phyloP scores from a whole-genome alignment of 2,113 vertebrate genomes.

The Oreochromis niloticus region DNA sequence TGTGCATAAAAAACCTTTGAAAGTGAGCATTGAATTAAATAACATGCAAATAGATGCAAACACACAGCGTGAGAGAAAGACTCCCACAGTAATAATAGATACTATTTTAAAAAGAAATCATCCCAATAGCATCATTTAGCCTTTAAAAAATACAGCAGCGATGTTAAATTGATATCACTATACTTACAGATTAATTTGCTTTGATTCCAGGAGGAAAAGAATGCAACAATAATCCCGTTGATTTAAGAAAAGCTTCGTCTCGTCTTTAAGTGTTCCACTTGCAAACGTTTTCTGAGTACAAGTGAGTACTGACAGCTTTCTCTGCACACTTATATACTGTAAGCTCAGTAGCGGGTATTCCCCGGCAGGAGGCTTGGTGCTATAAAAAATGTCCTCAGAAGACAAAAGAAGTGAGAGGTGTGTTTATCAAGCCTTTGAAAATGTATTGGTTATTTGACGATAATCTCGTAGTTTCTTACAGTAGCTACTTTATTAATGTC shows the following conservation, averaged over 20 bases:
- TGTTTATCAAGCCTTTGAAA: neutral
- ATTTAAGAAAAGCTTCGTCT: neutral
- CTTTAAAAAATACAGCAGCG: neutral
- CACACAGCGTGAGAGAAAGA: neutral
- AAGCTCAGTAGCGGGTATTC: neutral
- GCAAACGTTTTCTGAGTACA: neutral
- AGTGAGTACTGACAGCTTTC: too few relatives aligned
- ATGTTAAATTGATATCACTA: neutral
- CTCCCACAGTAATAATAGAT: neutral
- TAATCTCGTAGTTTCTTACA: neutral
- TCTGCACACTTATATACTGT: accelerated
- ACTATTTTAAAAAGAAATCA: neutral
- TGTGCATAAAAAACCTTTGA: neutral
- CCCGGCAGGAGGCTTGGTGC: neutral
- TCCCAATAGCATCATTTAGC: neutral
- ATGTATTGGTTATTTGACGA: neutral
- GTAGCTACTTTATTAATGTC: neutral
- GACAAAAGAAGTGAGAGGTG: neutral
- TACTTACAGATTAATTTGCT: constrained; percentile 37
- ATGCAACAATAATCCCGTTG: neutral
- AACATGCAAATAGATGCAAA: too few relatives aligned
- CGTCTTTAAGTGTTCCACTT: neutral
- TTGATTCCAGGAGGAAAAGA: neutral
- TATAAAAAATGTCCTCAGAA: constrained; percentile 1
- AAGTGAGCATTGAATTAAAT: too few relatives aligned